Percentiles rank a stretch among this genome's conserved stretches.
phyloP scores from a whole-genome alignment of 1,140 invertebrate genomes.

The Delia radicum region DNA sequence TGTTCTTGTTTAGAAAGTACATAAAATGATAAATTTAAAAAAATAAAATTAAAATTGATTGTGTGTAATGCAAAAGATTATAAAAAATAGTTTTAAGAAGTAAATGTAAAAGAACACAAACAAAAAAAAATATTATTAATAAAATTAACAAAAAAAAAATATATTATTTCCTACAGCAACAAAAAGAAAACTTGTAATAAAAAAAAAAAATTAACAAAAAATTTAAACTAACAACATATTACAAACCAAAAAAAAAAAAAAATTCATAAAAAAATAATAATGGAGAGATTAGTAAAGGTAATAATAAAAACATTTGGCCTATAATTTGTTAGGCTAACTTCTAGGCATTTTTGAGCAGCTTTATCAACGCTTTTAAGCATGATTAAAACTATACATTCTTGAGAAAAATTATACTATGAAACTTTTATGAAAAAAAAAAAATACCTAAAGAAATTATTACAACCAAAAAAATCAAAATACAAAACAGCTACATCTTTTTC shows the following conservation, averaged over 20 bases:
- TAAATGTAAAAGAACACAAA: constrained; percentile 22
- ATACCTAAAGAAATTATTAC: background rate
- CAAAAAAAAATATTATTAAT: background rate
- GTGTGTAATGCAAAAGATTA: constrained; percentile 22
- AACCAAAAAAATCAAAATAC: background rate
- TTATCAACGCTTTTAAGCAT: background rate
- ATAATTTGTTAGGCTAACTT: background rate
- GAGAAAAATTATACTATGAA: background rate
- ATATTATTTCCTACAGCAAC: constrained; percentile 30
- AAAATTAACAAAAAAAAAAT: constrained; percentile 9
- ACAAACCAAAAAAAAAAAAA: background rate
- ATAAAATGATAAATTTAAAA: constrained; percentile 28
- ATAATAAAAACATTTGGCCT: background rate
- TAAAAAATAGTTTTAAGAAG: constrained; percentile 27
- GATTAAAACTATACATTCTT: no score
- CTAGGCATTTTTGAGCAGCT: background rate
- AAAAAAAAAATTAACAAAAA: background rate
- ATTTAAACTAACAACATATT: background rate
- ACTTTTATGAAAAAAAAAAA: background rate
- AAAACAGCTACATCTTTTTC: background rate
- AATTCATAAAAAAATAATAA: background rate
- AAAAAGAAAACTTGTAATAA: background rate
- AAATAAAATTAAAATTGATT: constrained; percentile 24
- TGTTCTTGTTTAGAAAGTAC: constrained; percentile 40
- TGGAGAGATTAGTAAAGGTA: background rate